A percentile compares a stretch with the other conserved stretches of the same genome.
Evolutionary conservation across 2,113 vertebrate genomes (phyloP).

Genomic region (Bubalus kerabau): DNA sequence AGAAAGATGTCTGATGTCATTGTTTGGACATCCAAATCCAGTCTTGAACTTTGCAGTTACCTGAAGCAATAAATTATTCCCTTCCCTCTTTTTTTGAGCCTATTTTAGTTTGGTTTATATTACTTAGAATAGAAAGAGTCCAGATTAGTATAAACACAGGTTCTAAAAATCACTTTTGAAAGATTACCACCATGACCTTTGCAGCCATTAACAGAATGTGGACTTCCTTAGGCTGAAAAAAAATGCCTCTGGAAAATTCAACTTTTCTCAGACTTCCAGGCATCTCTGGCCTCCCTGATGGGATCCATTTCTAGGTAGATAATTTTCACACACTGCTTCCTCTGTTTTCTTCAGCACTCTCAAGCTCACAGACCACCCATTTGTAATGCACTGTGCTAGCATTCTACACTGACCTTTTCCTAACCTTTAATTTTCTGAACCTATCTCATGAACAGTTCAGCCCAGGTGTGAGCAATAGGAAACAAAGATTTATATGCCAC

Average conservation of each 20-base stretch:
- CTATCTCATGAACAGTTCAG: slow-evolving; percentile 25
- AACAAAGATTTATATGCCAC: slow-evolving; percentile 16
- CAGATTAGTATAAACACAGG: neutral
- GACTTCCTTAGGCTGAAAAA: neutral
- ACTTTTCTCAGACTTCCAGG: neutral
- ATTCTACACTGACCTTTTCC: neutral
- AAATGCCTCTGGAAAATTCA: neutral
- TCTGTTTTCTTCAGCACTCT: neutral
- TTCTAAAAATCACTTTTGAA: neutral
- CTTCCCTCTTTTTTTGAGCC: neutral
- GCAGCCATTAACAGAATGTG: neutral
- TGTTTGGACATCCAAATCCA: neutral
- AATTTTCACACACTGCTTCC: neutral
- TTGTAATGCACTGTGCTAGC: neutral
- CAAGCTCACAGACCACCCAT: neutral
- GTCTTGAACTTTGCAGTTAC: neutral
- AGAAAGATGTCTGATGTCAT: neutral
- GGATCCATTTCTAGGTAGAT: neutral
- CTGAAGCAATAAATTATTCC: neutral
- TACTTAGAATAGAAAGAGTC: neutral
- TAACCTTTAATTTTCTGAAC: slow-evolving; percentile 49
- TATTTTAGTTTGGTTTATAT: neutral
- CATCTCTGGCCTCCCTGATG: neutral
- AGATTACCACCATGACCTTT: neutral
- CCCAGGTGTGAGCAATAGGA: neutral